These are phyloP conservation scores for Nothobranchius kuhntae DNA, from an alignment of 2,113 vertebrate genomes.

Conservation along the genomic window DNA sequence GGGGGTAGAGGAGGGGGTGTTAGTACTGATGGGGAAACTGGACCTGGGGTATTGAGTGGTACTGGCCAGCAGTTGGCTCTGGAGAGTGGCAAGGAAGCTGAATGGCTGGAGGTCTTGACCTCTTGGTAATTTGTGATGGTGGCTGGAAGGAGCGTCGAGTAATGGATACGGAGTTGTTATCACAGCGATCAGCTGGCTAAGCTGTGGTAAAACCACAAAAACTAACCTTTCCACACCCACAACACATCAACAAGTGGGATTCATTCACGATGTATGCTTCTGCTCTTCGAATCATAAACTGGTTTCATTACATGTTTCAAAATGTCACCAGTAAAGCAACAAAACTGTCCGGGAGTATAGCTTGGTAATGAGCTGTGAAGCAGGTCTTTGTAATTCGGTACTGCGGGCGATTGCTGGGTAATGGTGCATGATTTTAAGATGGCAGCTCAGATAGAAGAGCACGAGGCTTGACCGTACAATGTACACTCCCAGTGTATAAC, in stretches of 20 bases:
- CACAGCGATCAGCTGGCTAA: conserved; percentile 67
- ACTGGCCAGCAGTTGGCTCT: conserved; percentile 59
- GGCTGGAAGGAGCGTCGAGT: conserved; percentile 57
- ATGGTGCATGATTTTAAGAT: conserved; percentile 51
- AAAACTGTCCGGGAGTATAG: conserved; percentile 39
- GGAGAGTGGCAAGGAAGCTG: conserved; percentile 45
- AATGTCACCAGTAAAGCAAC: conserved; percentile 31
- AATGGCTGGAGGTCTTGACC: conserved; percentile 63
- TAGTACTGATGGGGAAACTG: conserved; percentile 65
- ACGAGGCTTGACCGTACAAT: conserved; percentile 4
- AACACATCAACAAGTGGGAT: conserved; percentile 45
- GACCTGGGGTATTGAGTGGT: conserved; percentile 75
- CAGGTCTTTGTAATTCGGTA: conserved; percentile 35
- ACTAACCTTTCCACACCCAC: conserved; percentile 47
- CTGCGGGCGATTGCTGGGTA: conserved; percentile 47
- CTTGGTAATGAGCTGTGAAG: conserved; percentile 59
- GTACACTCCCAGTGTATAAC: neutral
- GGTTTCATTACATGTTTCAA: conserved; percentile 25
- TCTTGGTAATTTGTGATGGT: conserved; percentile 60
- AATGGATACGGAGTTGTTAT: conserved; percentile 68
- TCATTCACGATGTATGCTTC: conserved; percentile 40
- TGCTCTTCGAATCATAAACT: neutral
- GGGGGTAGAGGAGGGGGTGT: conserved; percentile 21
- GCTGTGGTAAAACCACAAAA: conserved; percentile 56
- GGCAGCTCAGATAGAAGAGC: conserved; percentile 33